Conservation (phyloP, 2,113 vertebrate genomes). For the Chinchilla lanigera region DNA sequence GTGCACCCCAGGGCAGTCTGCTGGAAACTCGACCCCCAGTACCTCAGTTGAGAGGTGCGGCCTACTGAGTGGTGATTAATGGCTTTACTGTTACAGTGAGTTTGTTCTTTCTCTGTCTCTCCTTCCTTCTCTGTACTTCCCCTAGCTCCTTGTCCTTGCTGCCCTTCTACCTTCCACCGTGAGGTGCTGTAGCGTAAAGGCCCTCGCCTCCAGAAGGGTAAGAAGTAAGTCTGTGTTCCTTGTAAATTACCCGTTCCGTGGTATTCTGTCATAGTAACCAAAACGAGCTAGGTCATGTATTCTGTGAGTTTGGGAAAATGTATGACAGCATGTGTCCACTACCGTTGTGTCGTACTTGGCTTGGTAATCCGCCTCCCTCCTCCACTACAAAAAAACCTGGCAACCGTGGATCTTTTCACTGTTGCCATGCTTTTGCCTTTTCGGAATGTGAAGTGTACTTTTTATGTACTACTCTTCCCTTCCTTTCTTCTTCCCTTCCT, state of each 20-base stretch:
- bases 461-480: background rate
- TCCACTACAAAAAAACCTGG: background rate
- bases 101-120: background rate
- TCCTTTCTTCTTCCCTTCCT: background rate
- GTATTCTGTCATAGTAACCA: background rate
- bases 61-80: too few relatives aligned
- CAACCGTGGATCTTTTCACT: background rate
- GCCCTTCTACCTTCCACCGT: background rate
- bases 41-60: background rate
- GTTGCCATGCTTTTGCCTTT: background rate
- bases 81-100: too few relatives aligned
- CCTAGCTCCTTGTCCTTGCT: accelerated
- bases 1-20: too few relatives aligned
- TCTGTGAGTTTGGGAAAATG: background rate
- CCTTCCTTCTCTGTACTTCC: background rate
- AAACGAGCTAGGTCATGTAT: too few relatives aligned
- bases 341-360: background rate
- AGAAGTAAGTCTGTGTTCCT: background rate
- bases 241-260: background rate
- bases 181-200: background rate
- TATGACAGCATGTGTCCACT: background rate
- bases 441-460: background rate
- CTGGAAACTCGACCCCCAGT: background rate
- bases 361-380: too few relatives aligned
- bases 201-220: background rate